Base-by-base conservation (phyloP, 2,888 invertebrate genomes). In the Prionchulus punctatus region DNA sequence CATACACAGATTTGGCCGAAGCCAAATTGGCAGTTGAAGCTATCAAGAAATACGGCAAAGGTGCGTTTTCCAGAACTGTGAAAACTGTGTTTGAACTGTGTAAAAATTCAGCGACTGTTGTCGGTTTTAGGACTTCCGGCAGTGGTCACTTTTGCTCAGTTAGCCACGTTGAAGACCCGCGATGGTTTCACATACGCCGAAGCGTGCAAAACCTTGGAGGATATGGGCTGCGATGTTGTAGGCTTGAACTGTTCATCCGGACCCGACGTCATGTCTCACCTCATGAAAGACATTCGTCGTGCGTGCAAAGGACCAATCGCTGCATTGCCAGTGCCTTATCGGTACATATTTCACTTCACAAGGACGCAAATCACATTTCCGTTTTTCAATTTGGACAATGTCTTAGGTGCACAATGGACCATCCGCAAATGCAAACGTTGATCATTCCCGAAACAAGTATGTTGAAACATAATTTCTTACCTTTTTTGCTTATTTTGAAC, bases 171-270 rank as follows among this genome's bases (percentile, higher is more conserved):
- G 54, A 57, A 57, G 23, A 67, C 68, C 18, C 55, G 62, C 2
- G 69, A 69, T 50, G 65, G 65, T 26, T 60, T 69, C 0, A 62
- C 66, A 0, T 58, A 65, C 45, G 61, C 63, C 1, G 65, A 67
- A 30, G 67, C 67, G 0, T 64, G 64, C 27, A 58, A 61, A n/a
- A 56, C 54, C 45, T 59, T 70, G 48, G 65, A 68, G 57, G 63
- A 67, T 21, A 63, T 60, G 23, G 70, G 70, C 1, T 69, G 69
- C 2, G 66, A 61, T 30, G 70, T 69, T 15, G 69, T 70, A 1
- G 69, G 70, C 0, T 53, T 70, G 1, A 70, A 70, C 57, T 70
- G 69, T 62, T 62, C 60, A 28, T 49, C 65, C 30, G 70, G 70
- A 23, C 70, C 70, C 3, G 31, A 27, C 1, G 62, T 65, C 28